Base-by-base conservation (phyloP, 2,888 invertebrate species). In the Volucella inflata region DNA sequence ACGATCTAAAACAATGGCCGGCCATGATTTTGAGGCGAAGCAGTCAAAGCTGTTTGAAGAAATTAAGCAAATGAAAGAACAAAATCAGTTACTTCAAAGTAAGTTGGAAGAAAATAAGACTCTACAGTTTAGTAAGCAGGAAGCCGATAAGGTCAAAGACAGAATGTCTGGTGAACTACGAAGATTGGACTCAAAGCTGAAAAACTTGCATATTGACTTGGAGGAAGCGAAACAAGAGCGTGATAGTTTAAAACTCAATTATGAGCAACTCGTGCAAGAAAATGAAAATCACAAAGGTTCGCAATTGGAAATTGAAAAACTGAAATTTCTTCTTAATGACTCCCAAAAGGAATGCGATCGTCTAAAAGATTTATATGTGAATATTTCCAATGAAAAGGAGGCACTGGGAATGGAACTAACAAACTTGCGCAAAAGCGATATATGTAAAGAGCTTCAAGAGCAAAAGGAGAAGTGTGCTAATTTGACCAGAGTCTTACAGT, bases 321-420 rank as follows among this genome's bases (percentile, higher is more conserved):
- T 93, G 71, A 93, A 93, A 85, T 91, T 92, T 9, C 91, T 94
- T 50, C 90, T 94, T 0, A 93, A 93, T 62, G 93, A 94, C 72
- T 92, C 94, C 1, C 91, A 93, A 59, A 92, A 92, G 16, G 94
- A 94, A 87, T 94, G 94, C 50, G 92, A 93, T 2, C 93, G 94
- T 4, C 89, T 94, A 0, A 94, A 94, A 87, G 93, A 91, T 30
- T 89, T 94, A 8, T 94, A 93, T 79, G 92, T 92, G 64, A 91
- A 94, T 90, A 94, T 94, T 2, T 94, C 94, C 83, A 94, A 94
- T 83, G 93, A 93, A 8, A 94, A 95, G 60, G 95, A 95, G 75
- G 89, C 93, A n/a, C 91, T 94, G 4, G 91, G 93, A 30, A 93
- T 93, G 84, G 94, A 95, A 89, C 89, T 95, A 51, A 94, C 93